Percentiles rank a stretch among this genome's conserved stretches.
These are phyloP conservation scores for Sweltsa coloradensis DNA, from an alignment of 1,140 invertebrate genomes.

Conservation along the genomic window DNA sequence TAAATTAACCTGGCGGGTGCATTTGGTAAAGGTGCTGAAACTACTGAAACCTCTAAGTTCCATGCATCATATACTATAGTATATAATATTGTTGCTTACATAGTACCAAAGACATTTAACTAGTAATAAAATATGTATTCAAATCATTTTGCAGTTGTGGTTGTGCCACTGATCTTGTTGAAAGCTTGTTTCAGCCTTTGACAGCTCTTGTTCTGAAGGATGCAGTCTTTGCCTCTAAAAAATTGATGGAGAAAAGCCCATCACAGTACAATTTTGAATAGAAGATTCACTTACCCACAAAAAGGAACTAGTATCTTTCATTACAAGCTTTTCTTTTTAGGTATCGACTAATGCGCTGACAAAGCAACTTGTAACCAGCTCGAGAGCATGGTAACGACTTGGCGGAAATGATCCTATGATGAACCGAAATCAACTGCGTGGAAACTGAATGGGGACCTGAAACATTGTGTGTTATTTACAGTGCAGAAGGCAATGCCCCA, in stretches of 20 bases:
- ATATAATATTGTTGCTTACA: too few relatives aligned
- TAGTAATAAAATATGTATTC: too few relatives aligned
- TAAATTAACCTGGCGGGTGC: too few relatives aligned
- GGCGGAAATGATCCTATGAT: constrained; percentile 36
- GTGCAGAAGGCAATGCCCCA: constrained; percentile 20
- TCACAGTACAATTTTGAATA: background rate
- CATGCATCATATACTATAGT: too few relatives aligned
- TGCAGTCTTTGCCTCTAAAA: background rate
- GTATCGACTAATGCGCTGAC: constrained; percentile 43
- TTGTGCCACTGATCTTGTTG: constrained; percentile 2
- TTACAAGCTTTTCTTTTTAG: constrained; percentile 19
- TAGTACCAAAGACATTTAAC: too few relatives aligned
- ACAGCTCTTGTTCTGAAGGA: background rate
- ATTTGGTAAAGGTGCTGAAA: too few relatives aligned
- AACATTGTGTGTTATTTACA: constrained; percentile 40
- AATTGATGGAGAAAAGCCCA: background rate
- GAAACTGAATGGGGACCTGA: constrained; percentile 38
- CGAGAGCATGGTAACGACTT: constrained; percentile 39
- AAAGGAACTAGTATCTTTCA: background rate
- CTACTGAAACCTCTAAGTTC: too few relatives aligned
- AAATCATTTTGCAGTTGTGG: too few relatives aligned
- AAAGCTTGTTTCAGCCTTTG: background rate
- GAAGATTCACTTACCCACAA: background rate
- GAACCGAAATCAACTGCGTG: constrained; percentile 32
- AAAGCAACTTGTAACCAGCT: constrained; percentile 44